Conservation (phyloP, 2,797 vertebrate genomes). For the Clamator glandarius region DNA sequence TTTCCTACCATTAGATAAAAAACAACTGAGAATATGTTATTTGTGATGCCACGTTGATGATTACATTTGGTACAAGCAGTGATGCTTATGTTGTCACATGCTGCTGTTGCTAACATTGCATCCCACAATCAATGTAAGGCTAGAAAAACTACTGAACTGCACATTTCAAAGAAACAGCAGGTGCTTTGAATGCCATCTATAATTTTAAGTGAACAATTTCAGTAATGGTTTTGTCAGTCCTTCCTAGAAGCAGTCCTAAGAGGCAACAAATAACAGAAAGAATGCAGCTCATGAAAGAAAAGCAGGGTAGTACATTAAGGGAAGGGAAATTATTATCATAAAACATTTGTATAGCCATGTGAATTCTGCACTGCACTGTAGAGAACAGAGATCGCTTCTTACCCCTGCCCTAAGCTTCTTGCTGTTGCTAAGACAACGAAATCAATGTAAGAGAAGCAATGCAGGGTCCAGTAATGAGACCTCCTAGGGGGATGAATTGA, state of each 20-base stretch:
- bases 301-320: not conserved
- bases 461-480: not conserved
- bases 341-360: not conserved
- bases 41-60: not conserved
- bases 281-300: not conserved
- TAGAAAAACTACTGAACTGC: not conserved
- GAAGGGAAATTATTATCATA: constrained; percentile 1
- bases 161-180: not conserved
- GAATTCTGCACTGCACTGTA: not conserved
- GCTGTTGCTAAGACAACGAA: not conserved
- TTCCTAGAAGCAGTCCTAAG: not conserved
- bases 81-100: not conserved
- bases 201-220: constrained; percentile 5
- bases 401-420: not conserved
- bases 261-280: constrained; percentile 13
- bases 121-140: not conserved
- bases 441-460: not conserved
- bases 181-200: not conserved
- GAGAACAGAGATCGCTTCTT: not conserved
- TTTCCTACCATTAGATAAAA: not conserved
- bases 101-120: not conserved
- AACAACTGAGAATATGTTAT: not conserved
- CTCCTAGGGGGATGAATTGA: not conserved
- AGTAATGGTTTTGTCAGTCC: not conserved
- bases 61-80: not conserved